Evolutionary conservation across 2,888 invertebrate genomes (phyloP), one percentile per base, ranked within the genome.

Genomic region (Neuroscelio doddi): DNA sequence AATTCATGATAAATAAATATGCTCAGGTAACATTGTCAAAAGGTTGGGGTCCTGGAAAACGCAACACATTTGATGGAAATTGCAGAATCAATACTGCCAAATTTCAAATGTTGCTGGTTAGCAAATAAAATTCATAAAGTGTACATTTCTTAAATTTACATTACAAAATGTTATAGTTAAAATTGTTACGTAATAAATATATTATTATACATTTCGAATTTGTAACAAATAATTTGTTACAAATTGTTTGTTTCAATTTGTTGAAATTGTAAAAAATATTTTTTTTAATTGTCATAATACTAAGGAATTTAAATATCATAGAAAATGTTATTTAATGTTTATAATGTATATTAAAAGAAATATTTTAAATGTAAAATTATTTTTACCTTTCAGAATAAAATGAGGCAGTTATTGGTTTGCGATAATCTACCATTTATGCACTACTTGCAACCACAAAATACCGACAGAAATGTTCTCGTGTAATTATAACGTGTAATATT

Each of bases 41-140:
- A 51, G 69, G 68, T 29, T 71, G 71, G 71, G 69, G 69, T 12
- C 66, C 69, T 26, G 71, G 71, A 27, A 71, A 71, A 36, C 61
- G 71, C 21, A 61, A 44, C 1, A 47, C 41, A 1, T 49, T 47
- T 15, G 64, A 62, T 8, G 59, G 17, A 21, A 62, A 69, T 3
- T 69, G 64, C 38, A 32, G 42, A 27, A 38, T 63, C 17, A 64
- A 69, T n/a, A 45, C 52, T 24, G 32, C 47, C 8, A 30, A 57
- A 24, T 46, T 71, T 27, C 50, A 58, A n/a, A 47, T 46, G 10
- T 50, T 70, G 27, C 39, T 70, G 66, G 68, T 67, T 58, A 12
- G 34, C n/a, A n/a, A n/a, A n/a, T n/a, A n/a, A n/a, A n/a, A n/a
- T n/a, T n/a, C n/a, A n/a, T n/a, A n/a, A n/a, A n/a, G n/a, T n/a